Conservation (phyloP, 2,888 invertebrate species). For the Cybosia mesomella region DNA sequence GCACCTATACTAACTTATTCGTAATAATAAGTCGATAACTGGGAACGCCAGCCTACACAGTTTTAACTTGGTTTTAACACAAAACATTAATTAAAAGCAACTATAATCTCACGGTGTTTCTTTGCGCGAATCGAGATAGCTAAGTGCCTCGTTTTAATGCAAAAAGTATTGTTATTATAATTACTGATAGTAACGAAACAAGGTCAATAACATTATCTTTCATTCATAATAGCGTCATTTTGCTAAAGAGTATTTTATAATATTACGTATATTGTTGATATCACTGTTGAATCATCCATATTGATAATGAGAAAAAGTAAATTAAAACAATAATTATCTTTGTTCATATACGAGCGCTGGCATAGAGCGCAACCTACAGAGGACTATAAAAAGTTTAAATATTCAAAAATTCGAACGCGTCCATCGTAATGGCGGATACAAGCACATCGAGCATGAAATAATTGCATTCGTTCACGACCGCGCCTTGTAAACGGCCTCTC, state of each 20-base stretch:
- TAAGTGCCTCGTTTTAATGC: slow-evolving; percentile 10
- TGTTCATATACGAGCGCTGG: slow-evolving; percentile 20
- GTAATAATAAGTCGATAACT: slow-evolving; percentile 4
- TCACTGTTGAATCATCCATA: slow-evolving; percentile 34
- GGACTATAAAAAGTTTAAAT: slow-evolving; percentile 37
- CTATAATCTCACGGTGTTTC: slow-evolving; percentile 1
- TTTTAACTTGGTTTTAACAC: neutral
- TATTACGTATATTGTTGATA: slow-evolving; percentile 26
- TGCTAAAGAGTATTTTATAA: slow-evolving; percentile 52
- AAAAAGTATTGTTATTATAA: slow-evolving; percentile 29
- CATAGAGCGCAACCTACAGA: slow-evolving; percentile 19
- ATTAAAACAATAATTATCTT: slow-evolving; percentile 31
- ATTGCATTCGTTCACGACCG: slow-evolving; percentile 78
- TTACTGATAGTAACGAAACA: slow-evolving; percentile 44
- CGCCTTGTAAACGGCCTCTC: slow-evolving; percentile 76
- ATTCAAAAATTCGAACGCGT: slow-evolving; percentile 61
- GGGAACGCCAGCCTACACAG: neutral
- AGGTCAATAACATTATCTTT: slow-evolving; percentile 64
- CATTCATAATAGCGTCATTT: slow-evolving; percentile 62
- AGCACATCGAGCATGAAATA: slow-evolving; percentile 78
- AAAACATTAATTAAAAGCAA: neutral
- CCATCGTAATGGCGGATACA: slow-evolving; percentile 75
- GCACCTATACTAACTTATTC: neutral
- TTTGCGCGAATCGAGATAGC: neutral
- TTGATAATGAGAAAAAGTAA: slow-evolving; percentile 38